Conservation (phyloP, 2,113 vertebrate genomes). For the Megaleporinus macrocephalus region DNA sequence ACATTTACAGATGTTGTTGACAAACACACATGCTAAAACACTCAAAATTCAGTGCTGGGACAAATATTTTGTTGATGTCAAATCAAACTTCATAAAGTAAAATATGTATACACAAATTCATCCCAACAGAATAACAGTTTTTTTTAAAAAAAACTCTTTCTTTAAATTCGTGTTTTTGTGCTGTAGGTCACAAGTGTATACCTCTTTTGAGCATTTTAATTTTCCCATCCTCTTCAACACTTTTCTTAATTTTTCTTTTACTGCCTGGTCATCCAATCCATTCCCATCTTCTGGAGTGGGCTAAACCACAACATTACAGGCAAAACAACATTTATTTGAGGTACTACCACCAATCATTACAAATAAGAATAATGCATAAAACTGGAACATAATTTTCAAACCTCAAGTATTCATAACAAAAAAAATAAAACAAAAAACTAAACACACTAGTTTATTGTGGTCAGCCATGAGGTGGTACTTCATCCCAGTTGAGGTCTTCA, state of each 20-base stretch:
- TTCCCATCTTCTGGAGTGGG: slow-evolving; percentile 81
- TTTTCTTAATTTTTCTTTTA: slow-evolving; percentile 88
- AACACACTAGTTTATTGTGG: slow-evolving; percentile 88
- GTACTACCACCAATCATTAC: not conserved
- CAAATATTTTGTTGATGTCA: not conserved
- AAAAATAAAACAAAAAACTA: not conserved
- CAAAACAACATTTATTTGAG: not conserved
- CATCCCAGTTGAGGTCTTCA: slow-evolving; percentile 93
- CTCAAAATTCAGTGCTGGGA: too few species aligned
- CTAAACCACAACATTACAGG: slow-evolving; percentile 67
- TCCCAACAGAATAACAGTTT: not conserved
- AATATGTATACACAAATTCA: too few species aligned
- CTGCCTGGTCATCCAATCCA: slow-evolving; percentile 81
- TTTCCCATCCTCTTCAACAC: slow-evolving; percentile 91
- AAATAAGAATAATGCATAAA: not conserved
- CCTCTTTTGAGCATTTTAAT: slow-evolving; percentile 89
- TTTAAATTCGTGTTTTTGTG: too few species aligned
- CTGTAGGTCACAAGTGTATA: slow-evolving; percentile 60
- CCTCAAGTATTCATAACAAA: not conserved
- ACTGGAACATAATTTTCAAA: not conserved
- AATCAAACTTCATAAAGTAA: not conserved
- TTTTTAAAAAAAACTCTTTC: too few species aligned
- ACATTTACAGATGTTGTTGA: too few species aligned
- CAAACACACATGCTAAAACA: too few species aligned
- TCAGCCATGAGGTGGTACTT: slow-evolving; percentile 98